phyloP scores from a whole-genome alignment of 2,888 invertebrate genomes.

The Belgica antarctica region DNA sequence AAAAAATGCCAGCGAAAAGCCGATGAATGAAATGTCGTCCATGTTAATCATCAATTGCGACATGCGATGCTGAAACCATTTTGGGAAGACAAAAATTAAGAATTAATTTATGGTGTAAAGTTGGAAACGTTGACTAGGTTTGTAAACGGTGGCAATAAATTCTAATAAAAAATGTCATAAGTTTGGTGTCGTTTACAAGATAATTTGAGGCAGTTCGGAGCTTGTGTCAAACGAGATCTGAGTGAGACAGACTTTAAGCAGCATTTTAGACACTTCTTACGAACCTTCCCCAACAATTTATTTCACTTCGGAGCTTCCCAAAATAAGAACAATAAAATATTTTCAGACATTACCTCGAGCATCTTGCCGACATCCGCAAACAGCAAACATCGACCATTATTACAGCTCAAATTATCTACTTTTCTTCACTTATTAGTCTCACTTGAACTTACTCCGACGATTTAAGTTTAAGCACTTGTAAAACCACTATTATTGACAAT shows the following conservation, averaged over 20 bases:
- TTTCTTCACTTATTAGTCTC: conserved; percentile 26
- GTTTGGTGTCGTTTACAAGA: background rate
- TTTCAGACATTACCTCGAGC: conserved; percentile 30
- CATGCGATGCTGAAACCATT: conserved; percentile 8
- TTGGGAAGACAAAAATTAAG: background rate
- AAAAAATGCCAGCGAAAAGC: background rate
- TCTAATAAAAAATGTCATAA: background rate
- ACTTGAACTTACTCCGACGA: conserved; percentile 27
- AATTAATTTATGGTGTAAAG: conserved; percentile 11
- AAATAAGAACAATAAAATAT: background rate
- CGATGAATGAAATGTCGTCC: background rate
- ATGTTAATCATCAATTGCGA: background rate
- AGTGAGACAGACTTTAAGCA: too few relatives aligned
- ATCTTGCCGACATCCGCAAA: conserved; percentile 32
- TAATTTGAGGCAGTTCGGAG: background rate
- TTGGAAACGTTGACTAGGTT: background rate
- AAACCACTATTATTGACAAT: background rate
- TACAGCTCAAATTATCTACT: background rate
- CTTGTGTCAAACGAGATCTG: background rate
- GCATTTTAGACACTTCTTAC: background rate
- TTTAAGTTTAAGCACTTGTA: conserved; percentile 2
- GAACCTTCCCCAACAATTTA: background rate
- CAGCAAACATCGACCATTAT: conserved; percentile 40
- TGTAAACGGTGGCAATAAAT: conserved; percentile 12
- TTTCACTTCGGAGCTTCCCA: background rate